A percentile compares a stretch with the other conserved stretches of the same genome.
phyloP scores from a whole-genome alignment of 2,888 invertebrate genomes.

The Pyrrhia umbra region DNA sequence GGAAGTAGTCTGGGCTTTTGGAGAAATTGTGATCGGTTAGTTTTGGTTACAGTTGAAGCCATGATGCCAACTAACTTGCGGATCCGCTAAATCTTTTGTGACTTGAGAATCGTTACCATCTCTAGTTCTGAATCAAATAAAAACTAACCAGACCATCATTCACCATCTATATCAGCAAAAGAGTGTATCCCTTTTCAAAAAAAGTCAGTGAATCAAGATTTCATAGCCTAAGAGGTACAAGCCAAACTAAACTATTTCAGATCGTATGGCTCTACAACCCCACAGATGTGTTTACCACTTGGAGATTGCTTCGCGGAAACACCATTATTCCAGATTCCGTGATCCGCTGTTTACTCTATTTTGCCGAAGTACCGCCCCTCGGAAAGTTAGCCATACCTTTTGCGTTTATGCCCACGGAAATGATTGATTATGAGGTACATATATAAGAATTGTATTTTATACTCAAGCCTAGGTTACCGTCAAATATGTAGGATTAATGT shows the following conservation, averaged over 20 bases:
- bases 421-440: constrained; percentile 84
- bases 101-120: too few species aligned
- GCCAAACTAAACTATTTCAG: constrained; percentile 64
- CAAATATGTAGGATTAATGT: too few species aligned
- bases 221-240: neutral
- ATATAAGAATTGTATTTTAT: too few species aligned
- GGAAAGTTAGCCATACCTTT: constrained; percentile 86
- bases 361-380: constrained; percentile 85
- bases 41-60: too few species aligned
- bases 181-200: neutral
- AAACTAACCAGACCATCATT: too few species aligned
- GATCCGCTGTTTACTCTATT: constrained; percentile 82
- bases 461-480: too few species aligned
- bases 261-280: constrained; percentile 87
- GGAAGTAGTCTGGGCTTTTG: neutral
- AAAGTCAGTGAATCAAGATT: neutral
- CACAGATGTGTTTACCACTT: constrained; percentile 84
- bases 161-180: neutral
- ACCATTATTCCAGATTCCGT: constrained; percentile 70
- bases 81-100: too few species aligned
- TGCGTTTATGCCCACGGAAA: constrained; percentile 86
- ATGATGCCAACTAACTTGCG: too few species aligned
- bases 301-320: constrained; percentile 83
- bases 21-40: too few species aligned
- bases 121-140: too few species aligned